A percentile compares a stretch with the other conserved stretches of the same genome.
phyloP scores from a whole-genome alignment of 1,140 invertebrate species.

The Bombus balteatus region DNA sequence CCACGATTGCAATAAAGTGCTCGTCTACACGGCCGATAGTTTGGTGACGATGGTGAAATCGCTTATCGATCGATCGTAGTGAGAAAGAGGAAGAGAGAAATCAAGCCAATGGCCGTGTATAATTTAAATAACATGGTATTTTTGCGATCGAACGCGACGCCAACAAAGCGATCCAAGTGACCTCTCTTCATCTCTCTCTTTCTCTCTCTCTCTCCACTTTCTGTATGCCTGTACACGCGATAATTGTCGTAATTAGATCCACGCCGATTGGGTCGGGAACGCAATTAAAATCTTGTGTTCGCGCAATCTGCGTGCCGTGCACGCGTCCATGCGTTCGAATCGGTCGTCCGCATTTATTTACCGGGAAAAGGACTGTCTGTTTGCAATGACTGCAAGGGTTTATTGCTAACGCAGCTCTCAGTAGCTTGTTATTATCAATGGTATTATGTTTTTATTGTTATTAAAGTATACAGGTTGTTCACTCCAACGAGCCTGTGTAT shows the following conservation, averaged over 20 bases:
- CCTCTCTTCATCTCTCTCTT: no score
- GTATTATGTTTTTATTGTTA: background rate
- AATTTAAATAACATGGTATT: constrained; percentile 61
- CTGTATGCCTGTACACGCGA: constrained; percentile 20
- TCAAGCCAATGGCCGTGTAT: constrained; percentile 44
- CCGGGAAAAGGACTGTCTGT: background rate
- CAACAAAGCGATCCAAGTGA: constrained; percentile 1
- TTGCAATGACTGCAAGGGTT: background rate
- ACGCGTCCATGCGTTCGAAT: constrained; percentile 1
- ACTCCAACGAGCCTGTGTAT: fast-evolving
- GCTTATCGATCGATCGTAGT: constrained; percentile 53
- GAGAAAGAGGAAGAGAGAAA: background rate
- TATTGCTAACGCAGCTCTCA: background rate
- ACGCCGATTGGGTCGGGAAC: constrained; percentile 40
- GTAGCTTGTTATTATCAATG: background rate
- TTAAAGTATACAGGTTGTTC: background rate
- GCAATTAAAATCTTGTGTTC: constrained; percentile 59
- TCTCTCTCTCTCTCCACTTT: background rate
- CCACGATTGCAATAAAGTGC: constrained; percentile 47
- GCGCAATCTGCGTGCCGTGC: constrained; percentile 37
- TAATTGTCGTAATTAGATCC: constrained; percentile 65
- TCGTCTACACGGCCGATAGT: constrained; percentile 35
- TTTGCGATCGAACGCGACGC: constrained; percentile 42
- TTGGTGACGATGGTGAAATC: constrained; percentile 28
- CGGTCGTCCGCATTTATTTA: background rate